These are phyloP conservation scores for Acanthis flammea DNA, from an alignment of 2,797 vertebrate genomes.

Conservation along the genomic window DNA sequence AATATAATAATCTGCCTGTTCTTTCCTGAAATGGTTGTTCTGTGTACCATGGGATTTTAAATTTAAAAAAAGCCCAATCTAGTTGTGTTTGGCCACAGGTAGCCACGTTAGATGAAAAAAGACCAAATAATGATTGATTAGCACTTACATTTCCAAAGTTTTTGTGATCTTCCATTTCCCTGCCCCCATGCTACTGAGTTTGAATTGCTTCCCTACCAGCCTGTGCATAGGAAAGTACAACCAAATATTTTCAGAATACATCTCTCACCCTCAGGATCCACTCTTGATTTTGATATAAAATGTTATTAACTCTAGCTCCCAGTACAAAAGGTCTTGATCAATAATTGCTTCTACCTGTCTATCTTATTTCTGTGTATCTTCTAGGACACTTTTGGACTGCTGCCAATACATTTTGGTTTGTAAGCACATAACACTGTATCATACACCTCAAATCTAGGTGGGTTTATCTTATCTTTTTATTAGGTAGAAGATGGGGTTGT, in stretches of 20 bases:
- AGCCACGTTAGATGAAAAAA: background rate
- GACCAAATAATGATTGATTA: background rate
- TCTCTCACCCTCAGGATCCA: slow-evolving; percentile 40
- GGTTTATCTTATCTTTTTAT: slow-evolving; percentile 48
- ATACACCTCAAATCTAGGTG: background rate
- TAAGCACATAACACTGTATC: slow-evolving; percentile 23
- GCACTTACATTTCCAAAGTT: background rate
- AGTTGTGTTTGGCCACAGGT: background rate
- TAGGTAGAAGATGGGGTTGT: slow-evolving; percentile 2
- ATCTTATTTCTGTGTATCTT: slow-evolving; percentile 47
- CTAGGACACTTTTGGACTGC: slow-evolving; percentile 28
- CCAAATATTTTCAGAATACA: slow-evolving; percentile 50
- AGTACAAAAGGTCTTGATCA: slow-evolving; percentile 67
- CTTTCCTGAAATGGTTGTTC: background rate
- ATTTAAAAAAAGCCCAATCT: background rate
- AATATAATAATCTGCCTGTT: background rate
- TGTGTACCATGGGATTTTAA: background rate
- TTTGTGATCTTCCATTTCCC: background rate
- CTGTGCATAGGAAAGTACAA: background rate
- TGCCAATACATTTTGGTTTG: slow-evolving; percentile 41
- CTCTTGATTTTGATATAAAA: slow-evolving; percentile 69
- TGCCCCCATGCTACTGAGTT: background rate
- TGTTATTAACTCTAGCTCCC: slow-evolving; percentile 67
- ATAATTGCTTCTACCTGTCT: slow-evolving; percentile 60
- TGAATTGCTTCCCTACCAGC: background rate